Evolutionary conservation across 2,797 vertebrate genomes (phyloP), one percentile per base, ranked within the genome.

Genomic region (Periophthalmus magnuspinnatus): DNA sequence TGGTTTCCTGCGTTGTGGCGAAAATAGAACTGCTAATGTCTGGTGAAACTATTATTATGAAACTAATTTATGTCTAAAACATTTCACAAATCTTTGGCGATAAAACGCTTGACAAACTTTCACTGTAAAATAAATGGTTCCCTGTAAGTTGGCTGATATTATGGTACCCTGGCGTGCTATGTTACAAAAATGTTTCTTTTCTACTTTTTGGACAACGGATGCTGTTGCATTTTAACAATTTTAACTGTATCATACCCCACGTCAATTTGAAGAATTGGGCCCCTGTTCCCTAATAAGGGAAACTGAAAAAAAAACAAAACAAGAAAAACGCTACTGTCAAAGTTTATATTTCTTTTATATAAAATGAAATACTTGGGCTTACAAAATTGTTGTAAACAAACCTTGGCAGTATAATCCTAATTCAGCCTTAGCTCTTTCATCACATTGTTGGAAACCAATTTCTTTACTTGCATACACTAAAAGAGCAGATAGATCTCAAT

Each of bases 401-500:
- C 14, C 14, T 41, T 38, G 1, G 13, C n/a, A 5, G 21, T 22
- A 9, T 60, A 21, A 36, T 60, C 1, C 5, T 41, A 5, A 22
- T 10, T 21, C 6, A n/a, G 3, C 5, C 19, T 64, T 9, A 2
- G 2, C 14, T 64, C 28, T 17, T 22, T 28, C 14, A 48, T 64
- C 14, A 47, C 41, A 48, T 28, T 48, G 41, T 47, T 48, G 41
- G 41, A 48, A 64, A 64, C 62, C 41, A 64, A 45, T 24, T 19
- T 64, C n/a, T 17, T 3, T 70, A 65, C 63, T 66, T 0, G 17
- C 68, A 64, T 17, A 7, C 58, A 67, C 71, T 38, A 36, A 58
- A 66, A 60, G 79, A 72, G 72, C 66, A 66, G 9, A 81, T 55
- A 0, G 45, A 68, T 62, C 74, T 17, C 16, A 67, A 41, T 70